phyloP scores from a whole-genome alignment of 2,113 vertebrate species.

The Hemichromis elongatus region DNA sequence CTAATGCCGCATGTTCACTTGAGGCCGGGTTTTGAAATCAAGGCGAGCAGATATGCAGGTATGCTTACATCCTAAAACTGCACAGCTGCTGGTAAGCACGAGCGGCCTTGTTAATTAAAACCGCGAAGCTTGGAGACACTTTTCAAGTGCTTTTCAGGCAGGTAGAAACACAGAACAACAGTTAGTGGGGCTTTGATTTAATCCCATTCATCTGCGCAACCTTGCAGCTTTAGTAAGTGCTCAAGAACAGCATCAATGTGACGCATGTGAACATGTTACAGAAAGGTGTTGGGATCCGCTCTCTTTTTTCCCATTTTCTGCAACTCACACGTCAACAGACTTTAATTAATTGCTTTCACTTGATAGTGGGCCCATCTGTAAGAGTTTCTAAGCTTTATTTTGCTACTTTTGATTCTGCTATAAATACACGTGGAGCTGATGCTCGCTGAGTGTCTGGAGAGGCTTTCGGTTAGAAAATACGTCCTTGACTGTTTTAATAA shows the following conservation, averaged over 20 bases:
- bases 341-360: background rate
- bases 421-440: background rate
- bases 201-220: background rate
- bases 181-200: background rate
- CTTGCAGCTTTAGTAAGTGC: background rate
- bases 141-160: background rate
- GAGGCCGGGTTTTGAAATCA: background rate
- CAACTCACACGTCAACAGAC: background rate
- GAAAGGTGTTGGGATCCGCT: background rate
- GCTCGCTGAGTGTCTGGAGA: background rate
- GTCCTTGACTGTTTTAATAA: background rate
- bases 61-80: rapidly evolving
- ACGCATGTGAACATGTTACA: background rate
- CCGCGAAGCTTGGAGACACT: background rate
- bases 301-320: background rate
- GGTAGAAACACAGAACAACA: background rate
- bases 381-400: rapidly evolving
- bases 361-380: background rate
- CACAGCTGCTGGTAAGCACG: background rate
- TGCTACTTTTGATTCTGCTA: background rate
- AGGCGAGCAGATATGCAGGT: background rate
- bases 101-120: background rate
- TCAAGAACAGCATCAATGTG: background rate
- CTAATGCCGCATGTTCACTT: background rate
- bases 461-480: background rate